A percentile compares a stretch with the other conserved stretches of the same genome.
These are phyloP conservation scores for Urosaurus nigricauda DNA, from an alignment of 2,797 vertebrate genomes.

Conservation along the genomic window DNA sequence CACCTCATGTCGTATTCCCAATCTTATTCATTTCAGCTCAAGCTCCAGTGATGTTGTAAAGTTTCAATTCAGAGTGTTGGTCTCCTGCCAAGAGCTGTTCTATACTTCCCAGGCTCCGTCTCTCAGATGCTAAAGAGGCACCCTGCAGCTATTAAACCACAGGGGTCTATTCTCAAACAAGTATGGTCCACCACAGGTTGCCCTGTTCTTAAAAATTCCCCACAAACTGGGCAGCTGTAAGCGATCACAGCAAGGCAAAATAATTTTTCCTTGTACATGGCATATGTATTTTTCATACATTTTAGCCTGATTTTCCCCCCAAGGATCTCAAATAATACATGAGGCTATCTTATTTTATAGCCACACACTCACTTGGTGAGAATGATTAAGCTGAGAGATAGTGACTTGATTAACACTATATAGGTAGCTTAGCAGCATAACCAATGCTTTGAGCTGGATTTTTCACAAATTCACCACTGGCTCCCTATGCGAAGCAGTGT, in stretches of 20 bases:
- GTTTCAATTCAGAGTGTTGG: conserved; percentile 39
- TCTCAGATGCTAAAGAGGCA: conserved; percentile 33
- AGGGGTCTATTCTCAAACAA: conserved; percentile 33
- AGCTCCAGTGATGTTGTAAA: conserved; percentile 21
- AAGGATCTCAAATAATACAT: not conserved
- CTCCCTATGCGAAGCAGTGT: not conserved
- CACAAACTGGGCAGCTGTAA: not conserved
- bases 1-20: conserved; percentile 21
- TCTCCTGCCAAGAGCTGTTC: conserved; percentile 52
- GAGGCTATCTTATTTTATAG: not conserved
- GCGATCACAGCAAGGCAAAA: not conserved
- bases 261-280: not conserved
- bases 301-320: not conserved
- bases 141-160: conserved; percentile 45
- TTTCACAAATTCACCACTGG: not conserved
- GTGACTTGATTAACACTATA: not conserved
- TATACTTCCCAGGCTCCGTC: conserved; percentile 31
- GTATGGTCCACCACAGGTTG: conserved; percentile 1
- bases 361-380: not conserved
- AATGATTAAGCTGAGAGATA: not conserved
- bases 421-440: too few relatives aligned
- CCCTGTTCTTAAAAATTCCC: not conserved
- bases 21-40: conserved; percentile 34
- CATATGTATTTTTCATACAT: conserved; percentile 3
- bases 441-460: not conserved